Evolutionary conservation across 2,888 invertebrate genomes (phyloP).

Genomic region (Campaea margaritaria): DNA sequence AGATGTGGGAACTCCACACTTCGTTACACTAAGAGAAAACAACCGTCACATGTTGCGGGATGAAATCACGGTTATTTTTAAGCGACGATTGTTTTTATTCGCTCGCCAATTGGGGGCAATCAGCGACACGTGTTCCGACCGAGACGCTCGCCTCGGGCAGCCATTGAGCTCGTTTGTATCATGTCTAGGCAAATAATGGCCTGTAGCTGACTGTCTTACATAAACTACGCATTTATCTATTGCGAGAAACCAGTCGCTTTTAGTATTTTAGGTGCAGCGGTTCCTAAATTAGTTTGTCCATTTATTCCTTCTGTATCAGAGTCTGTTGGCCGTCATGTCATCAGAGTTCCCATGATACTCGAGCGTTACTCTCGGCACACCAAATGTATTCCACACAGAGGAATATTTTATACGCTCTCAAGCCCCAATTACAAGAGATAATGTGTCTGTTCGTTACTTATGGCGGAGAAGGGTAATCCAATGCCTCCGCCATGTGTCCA

Average conservation of each 20-base stretch:
- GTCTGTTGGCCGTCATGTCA: conserved; percentile 9
- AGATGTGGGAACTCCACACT: conserved; percentile 69
- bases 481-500: conserved; percentile 71
- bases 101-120: conserved; percentile 85
- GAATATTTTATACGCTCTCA: conserved; percentile 75
- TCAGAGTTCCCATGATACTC: conserved; percentile 50
- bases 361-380: conserved; percentile 44
- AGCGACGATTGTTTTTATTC: conserved; percentile 85
- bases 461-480: conserved; percentile 69
- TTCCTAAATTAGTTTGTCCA: conserved; percentile 28
- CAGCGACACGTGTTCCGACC: conserved; percentile 81
- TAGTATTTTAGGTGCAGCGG: conserved; percentile 24
- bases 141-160: conserved; percentile 73
- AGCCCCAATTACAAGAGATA: conserved; percentile 76
- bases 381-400: conserved; percentile 48
- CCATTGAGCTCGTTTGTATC: conserved; percentile 71
- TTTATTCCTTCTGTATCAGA: not conserved
- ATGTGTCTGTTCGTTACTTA: conserved; percentile 63
- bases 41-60: conserved; percentile 79
- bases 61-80: conserved; percentile 86
- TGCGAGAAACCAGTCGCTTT: conserved; percentile 15
- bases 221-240: conserved; percentile 19
- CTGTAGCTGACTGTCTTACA: conserved; percentile 36
- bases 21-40: conserved; percentile 72
- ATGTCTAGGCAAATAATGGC: conserved; percentile 56